A percentile compares a stretch with the other conserved stretches of the same genome.
Conservation (phyloP, 2,888 invertebrate species). For the Exephanes ischioxanthus region DNA sequence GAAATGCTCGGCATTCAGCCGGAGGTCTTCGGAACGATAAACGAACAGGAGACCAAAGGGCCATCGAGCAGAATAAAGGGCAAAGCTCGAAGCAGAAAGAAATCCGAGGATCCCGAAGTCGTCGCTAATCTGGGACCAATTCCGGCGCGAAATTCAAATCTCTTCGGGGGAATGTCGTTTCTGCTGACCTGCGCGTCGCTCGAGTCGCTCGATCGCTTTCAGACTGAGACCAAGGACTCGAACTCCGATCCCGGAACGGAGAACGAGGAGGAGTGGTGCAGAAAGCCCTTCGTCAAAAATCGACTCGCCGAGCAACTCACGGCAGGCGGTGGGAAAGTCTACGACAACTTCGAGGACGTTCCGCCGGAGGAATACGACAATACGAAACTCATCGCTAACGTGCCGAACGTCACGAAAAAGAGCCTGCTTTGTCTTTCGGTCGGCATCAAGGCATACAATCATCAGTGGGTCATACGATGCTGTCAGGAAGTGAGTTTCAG, state of each 20-base stretch:
- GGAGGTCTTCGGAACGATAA: constrained; percentile 76
- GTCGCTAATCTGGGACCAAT: constrained; percentile 87
- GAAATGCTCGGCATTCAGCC: constrained; percentile 75
- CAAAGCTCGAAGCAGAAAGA: constrained; percentile 86
- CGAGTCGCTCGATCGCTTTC: constrained; percentile 75
- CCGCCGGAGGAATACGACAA: constrained; percentile 86
- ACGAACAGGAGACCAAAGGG: constrained; percentile 75
- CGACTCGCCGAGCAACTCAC: constrained; percentile 88
- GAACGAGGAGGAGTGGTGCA: constrained; percentile 87
- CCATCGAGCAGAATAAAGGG: constrained; percentile 85
- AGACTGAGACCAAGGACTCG: constrained; percentile 79
- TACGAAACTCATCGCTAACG: constrained; percentile 89
- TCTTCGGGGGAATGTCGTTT: constrained; percentile 87
- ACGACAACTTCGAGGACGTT: constrained; percentile 86
- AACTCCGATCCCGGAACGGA: constrained; percentile 86
- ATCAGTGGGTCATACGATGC: constrained; percentile 90
- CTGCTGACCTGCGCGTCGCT: constrained; percentile 87
- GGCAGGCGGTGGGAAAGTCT: constrained; percentile 88
- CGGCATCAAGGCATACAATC: constrained; percentile 88
- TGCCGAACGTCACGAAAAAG: constrained; percentile 91
- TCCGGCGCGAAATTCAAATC: constrained; percentile 83
- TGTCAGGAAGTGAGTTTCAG: constrained; percentile 83
- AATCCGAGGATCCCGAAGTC: constrained; percentile 86
- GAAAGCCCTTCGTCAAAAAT: constrained; percentile 86
- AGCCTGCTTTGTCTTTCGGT: constrained; percentile 90